Evolutionary conservation across 37 sponge, comb jelly and placozoan species (phyloP).

Genomic region (Aplysina aerophoba): DNA sequence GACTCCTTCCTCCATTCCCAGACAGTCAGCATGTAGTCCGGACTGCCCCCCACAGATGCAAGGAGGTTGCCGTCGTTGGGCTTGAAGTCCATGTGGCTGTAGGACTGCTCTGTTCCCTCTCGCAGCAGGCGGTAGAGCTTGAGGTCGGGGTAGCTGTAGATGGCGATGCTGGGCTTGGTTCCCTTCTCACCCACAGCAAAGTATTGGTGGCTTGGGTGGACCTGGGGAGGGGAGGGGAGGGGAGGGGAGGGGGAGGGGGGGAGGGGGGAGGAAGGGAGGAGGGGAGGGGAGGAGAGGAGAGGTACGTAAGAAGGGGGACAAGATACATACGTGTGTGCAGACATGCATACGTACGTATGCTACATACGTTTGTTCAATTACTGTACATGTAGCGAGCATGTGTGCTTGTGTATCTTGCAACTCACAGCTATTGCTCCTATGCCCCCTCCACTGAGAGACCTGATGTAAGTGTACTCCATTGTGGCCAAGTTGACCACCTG

Average conservation of each 20-base stretch:
- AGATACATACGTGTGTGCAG: too few relatives aligned
- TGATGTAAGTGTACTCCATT: slow-evolving; percentile 68
- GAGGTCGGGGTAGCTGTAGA: slow-evolving; percentile 88
- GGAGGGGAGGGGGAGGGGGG: too few relatives aligned
- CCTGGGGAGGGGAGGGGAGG: slow-evolving; percentile 42
- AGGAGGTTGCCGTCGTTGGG: slow-evolving; percentile 80
- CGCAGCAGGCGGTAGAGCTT: slow-evolving; percentile 81
- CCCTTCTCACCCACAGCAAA: slow-evolving; percentile 99
- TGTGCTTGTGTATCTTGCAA: neutral
- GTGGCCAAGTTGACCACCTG: slow-evolving; percentile 75
- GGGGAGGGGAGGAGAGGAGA: too few relatives aligned
- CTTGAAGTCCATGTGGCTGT: slow-evolving; percentile 77
- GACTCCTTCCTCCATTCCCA: slow-evolving; percentile 98
- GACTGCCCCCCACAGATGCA: slow-evolving; percentile 91
- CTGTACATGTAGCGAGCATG: neutral
- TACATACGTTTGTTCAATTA: neutral
- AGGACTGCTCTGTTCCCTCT: slow-evolving; percentile 68
- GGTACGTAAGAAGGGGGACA: too few relatives aligned
- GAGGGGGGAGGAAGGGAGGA: too few relatives aligned
- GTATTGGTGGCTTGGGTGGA: slow-evolving; percentile 82
- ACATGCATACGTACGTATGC: neutral
- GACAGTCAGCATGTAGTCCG: slow-evolving; percentile 98
- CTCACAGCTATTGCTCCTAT: slow-evolving; percentile 95
- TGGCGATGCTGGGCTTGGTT: slow-evolving; percentile 76
- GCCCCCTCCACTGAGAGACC: slow-evolving; percentile 87